Conservation (phyloP, 2,888 invertebrate genomes). For the Spisula solida region DNA sequence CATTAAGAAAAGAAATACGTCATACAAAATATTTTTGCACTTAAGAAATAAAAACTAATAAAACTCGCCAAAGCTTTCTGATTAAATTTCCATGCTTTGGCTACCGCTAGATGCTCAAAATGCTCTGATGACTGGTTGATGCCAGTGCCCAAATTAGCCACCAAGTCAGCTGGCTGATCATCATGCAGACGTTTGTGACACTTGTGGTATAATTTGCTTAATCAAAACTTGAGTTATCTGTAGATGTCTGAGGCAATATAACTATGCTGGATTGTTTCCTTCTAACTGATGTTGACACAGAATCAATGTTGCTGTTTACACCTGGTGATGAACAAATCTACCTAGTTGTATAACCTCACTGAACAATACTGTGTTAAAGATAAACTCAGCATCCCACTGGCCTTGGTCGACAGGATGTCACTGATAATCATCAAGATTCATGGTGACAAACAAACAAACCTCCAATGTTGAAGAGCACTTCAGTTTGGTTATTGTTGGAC, state of each 20-base stretch:
- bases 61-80: no score
- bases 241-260: neutral
- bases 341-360: neutral
- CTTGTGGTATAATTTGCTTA: neutral
- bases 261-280: neutral
- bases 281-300: constrained; percentile 44
- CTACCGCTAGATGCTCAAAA: no score
- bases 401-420: constrained; percentile 49
- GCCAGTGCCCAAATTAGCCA: no score
- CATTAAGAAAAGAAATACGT: no score
- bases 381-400: constrained; percentile 51
- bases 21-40: no score
- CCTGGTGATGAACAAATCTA: constrained; percentile 51
- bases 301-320: constrained; percentile 50
- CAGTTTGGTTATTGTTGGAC: neutral
- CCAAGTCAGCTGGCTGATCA: no score
- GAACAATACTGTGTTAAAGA: constrained; percentile 1
- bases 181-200: no score
- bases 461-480: constrained; percentile 44
- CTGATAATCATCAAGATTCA: constrained; percentile 45
- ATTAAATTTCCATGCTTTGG: no score
- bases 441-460: constrained; percentile 49
- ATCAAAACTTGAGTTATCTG: neutral
- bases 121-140: no score
- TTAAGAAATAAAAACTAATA: no score